These are phyloP conservation scores for Cynopterus sphinx DNA, from an alignment of 2,797 vertebrate genomes.

Conservation along the genomic window DNA sequence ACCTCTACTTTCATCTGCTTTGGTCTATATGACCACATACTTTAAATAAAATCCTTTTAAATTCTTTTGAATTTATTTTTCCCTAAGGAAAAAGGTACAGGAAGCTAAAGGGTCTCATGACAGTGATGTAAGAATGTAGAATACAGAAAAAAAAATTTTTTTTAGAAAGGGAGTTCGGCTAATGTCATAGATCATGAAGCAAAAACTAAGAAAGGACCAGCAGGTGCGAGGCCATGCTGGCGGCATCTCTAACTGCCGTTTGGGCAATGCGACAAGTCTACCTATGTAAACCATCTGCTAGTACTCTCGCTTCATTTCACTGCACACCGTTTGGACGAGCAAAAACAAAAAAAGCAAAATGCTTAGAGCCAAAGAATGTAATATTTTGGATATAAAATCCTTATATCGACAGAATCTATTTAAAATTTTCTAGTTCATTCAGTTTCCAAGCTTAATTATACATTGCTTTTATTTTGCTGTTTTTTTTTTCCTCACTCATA, in stretches of 20 bases:
- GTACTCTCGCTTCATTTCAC: conserved; percentile 48
- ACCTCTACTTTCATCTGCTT: background rate
- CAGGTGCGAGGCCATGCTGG: background rate
- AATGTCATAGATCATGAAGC: conserved; percentile 5
- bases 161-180: background rate
- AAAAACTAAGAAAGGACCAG: conserved; percentile 24
- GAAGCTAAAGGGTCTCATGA: background rate
- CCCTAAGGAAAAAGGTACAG: background rate
- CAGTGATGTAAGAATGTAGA: background rate
- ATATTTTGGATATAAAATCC: background rate
- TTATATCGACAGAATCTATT: background rate
- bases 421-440: background rate
- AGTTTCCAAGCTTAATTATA: background rate
- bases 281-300: conserved; percentile 65
- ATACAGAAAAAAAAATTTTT: background rate
- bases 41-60: background rate
- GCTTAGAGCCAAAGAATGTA: background rate
- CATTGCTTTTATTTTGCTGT: background rate
- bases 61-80: background rate
- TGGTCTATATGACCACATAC: background rate
- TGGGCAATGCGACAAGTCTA: conserved; percentile 56
- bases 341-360: conserved; percentile 52
- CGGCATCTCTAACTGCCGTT: background rate
- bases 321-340: conserved; percentile 27
- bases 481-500: background rate